Evolutionary conservation across 1,140 invertebrate species (phyloP).

Genomic region (Drosophila repleta): DNA sequence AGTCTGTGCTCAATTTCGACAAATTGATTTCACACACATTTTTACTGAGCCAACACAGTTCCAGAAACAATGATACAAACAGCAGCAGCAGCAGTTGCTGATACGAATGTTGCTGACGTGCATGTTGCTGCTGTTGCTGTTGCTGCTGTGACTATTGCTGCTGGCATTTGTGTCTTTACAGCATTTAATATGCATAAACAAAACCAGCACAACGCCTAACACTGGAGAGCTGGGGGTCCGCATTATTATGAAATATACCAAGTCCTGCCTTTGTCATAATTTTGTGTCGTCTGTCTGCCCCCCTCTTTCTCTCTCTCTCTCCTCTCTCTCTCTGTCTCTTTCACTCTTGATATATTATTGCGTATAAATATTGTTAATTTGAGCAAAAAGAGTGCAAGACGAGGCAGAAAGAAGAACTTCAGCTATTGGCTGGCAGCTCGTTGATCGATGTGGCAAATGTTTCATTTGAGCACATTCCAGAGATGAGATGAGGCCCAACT

Average conservation of each 20-base stretch:
- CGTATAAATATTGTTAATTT: conserved; percentile 45
- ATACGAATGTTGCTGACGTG: conserved; percentile 10
- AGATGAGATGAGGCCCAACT: conserved; percentile 2
- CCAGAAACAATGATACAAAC: conserved; percentile 46
- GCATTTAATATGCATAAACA: conserved; percentile 60
- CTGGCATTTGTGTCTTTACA: conserved; percentile 41
- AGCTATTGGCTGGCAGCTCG: conserved; percentile 19
- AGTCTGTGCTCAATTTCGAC: conserved; percentile 68
- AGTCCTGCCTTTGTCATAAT: conserved; percentile 54
- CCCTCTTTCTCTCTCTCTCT: not conserved
- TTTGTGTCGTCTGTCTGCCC: conserved; percentile 38
- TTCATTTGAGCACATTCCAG: conserved; percentile 26
- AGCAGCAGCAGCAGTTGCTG: conserved; percentile 16
- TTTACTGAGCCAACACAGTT: conserved; percentile 39
- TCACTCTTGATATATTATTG: conserved; percentile 39
- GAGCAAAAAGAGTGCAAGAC: not conserved
- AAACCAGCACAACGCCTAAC: conserved; percentile 20
- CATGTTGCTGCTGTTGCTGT: conserved; percentile 8
- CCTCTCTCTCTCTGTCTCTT: not conserved
- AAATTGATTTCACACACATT: conserved; percentile 79
- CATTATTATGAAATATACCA: conserved; percentile 52
- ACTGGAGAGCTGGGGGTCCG: not conserved
- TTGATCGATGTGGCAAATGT: conserved; percentile 73
- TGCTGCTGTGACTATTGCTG: conserved; percentile 33
- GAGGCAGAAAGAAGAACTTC: not conserved